A percentile compares a stretch with the other conserved stretches of the same genome.
phyloP scores from a whole-genome alignment of 2,797 vertebrate genomes.

The Eleutherodactylus coqui region DNA sequence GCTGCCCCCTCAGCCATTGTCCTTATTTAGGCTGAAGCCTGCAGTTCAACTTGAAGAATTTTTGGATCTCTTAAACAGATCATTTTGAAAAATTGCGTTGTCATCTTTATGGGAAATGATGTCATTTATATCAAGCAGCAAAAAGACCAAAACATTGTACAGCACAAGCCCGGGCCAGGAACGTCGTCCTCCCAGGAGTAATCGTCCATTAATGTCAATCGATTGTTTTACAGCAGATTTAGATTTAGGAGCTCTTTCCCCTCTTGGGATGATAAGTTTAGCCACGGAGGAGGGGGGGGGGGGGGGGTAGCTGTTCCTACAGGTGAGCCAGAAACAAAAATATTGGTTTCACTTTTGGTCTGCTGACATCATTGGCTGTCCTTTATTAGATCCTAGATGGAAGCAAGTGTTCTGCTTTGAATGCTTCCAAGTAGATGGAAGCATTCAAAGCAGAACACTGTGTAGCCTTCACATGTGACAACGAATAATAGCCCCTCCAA shows the following conservation, averaged over 20 bases:
- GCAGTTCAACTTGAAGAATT: conserved; percentile 31
- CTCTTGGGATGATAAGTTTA: background rate
- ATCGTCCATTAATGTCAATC: conserved; percentile 51
- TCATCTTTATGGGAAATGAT: conserved; percentile 56
- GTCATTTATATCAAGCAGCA: conserved; percentile 48
- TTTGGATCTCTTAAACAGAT: conserved; percentile 44
- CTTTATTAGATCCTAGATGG: background rate
- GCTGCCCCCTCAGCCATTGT: background rate
- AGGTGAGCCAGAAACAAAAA: conserved; percentile 19
- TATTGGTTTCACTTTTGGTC: background rate
- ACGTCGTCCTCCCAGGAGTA: conserved; percentile 9
- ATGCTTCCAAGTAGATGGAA: too few species aligned
- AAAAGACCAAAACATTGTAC: conserved; percentile 37
- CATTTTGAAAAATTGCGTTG: conserved; percentile 56
- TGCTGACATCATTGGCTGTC: background rate
- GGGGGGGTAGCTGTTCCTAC: background rate
- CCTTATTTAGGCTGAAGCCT: conserved; percentile 56
- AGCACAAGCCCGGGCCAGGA: conserved; percentile 30
- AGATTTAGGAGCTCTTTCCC: conserved; percentile 14
- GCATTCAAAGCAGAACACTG: too few species aligned
- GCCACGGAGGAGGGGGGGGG: too few species aligned
- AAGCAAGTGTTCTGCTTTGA: too few species aligned
- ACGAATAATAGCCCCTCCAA: background rate
- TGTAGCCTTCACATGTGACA: too few species aligned
- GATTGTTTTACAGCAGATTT: conserved; percentile 40